Conservation (phyloP, 2,797 vertebrate genomes). For the Threskiornis aethiopicus region DNA sequence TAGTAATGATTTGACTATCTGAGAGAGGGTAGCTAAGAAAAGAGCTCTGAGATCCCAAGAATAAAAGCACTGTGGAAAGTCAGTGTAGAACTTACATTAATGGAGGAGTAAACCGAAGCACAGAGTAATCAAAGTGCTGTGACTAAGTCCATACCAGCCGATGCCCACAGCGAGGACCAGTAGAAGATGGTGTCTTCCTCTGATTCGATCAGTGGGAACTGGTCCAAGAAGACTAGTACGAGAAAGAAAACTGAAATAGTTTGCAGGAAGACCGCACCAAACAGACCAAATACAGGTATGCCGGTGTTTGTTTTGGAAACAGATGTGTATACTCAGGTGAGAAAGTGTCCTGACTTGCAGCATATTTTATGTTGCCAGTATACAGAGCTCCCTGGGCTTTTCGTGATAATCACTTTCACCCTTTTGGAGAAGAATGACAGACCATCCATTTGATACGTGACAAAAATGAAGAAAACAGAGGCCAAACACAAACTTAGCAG, state of each 20-base stretch:
- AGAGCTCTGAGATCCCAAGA: neutral
- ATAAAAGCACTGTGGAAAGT: neutral
- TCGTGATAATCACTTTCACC: neutral
- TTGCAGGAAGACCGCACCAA: neutral
- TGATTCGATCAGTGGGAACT: neutral
- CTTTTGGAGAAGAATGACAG: neutral
- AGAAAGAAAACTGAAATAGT: neutral
- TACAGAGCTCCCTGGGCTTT: neutral
- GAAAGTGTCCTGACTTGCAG: neutral
- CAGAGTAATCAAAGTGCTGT: neutral
- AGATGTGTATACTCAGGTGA: neutral
- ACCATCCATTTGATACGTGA: neutral
- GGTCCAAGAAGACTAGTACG: neutral
- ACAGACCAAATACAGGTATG: neutral
- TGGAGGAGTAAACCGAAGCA: neutral
- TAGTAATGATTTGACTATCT: neutral
- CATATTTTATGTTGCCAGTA: neutral
- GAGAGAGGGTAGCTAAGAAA: neutral
- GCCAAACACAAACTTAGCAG: neutral
- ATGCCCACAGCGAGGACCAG: neutral
- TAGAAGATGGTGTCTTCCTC: neutral
- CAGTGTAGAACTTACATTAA: neutral
- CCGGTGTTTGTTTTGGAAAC: neutral
- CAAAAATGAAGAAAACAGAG: neutral
- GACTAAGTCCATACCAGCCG: neutral